These are phyloP conservation scores for Penaeus vannamei DNA, from an alignment of 1,140 invertebrate species.

Conservation along the genomic window DNA sequence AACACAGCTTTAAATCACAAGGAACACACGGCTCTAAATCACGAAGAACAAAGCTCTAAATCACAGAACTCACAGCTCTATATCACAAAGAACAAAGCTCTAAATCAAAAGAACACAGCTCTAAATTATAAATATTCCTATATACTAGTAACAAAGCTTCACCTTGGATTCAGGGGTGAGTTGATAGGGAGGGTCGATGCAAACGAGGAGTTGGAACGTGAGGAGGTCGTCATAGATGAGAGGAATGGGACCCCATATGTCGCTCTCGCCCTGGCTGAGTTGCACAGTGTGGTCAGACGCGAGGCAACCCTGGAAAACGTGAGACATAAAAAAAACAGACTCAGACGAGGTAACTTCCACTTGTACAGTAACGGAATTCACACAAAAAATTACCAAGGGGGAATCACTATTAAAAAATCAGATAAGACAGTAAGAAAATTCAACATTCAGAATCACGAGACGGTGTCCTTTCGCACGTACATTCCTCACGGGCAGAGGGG, in stretches of 20 bases:
- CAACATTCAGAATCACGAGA: neutral
- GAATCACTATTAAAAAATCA: neutral
- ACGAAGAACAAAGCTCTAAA: too few species aligned
- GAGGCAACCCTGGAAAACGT: slow-evolving; percentile 57
- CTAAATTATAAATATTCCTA: too few species aligned
- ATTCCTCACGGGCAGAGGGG: slow-evolving; percentile 74
- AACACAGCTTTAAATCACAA: too few species aligned
- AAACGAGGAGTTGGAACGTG: slow-evolving; percentile 63
- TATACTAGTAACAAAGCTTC: neutral
- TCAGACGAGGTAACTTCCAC: neutral
- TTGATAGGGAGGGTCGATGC: slow-evolving; percentile 36
- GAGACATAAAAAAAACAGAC: neutral
- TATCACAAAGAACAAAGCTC: too few species aligned
- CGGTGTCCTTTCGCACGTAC: slow-evolving; percentile 38
- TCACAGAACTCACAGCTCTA: too few species aligned
- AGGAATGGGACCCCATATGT: slow-evolving; percentile 63
- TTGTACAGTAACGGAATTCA: neutral
- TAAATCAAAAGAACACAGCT: neutral
- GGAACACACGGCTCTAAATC: too few species aligned
- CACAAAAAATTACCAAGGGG: too few species aligned
- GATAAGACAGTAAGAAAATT: neutral
- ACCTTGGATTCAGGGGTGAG: slow-evolving; percentile 41
- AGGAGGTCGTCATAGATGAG: slow-evolving; percentile 67
- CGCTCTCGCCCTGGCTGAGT: slow-evolving; percentile 52
- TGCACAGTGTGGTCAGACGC: slow-evolving; percentile 66